Evolutionary conservation across 2,888 invertebrate genomes (phyloP).

Genomic region (Papilio elwesi): DNA sequence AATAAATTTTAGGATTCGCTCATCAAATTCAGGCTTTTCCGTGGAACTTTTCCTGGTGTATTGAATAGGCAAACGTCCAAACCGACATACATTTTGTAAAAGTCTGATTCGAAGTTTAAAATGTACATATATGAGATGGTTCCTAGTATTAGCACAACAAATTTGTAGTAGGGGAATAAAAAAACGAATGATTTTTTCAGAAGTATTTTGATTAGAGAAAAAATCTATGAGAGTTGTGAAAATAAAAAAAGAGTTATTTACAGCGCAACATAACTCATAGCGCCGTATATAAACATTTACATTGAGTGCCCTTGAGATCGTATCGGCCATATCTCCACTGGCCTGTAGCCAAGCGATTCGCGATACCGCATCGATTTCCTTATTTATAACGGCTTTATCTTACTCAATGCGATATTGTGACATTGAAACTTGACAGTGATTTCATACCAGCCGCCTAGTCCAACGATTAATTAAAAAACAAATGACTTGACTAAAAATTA

Average conservation of each 20-base stretch:
- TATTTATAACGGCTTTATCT: slow-evolving; percentile 44
- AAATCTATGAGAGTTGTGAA: slow-evolving; percentile 11
- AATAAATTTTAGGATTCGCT: too few species aligned
- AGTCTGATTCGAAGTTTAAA: too few species aligned
- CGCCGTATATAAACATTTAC: slow-evolving; percentile 53
- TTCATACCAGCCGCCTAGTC: slow-evolving; percentile 9
- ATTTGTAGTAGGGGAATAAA: too few species aligned
- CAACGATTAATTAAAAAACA: neutral
- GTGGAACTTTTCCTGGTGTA: too few species aligned
- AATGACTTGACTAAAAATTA: neutral
- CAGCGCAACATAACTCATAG: slow-evolving; percentile 35
- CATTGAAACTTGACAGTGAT: slow-evolving; percentile 34
- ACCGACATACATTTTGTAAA: too few species aligned
- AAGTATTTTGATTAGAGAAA: too few species aligned
- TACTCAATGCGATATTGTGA: slow-evolving; percentile 30
- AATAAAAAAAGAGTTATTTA: slow-evolving; percentile 22
- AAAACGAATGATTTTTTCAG: too few species aligned
- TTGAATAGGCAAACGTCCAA: too few species aligned
- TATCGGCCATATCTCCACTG: slow-evolving; percentile 60
- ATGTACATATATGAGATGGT: too few species aligned
- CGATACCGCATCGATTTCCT: slow-evolving; percentile 65
- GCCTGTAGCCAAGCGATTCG: slow-evolving; percentile 68
- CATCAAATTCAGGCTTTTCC: too few species aligned
- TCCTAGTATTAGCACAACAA: too few species aligned
- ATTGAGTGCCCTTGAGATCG: slow-evolving; percentile 69